phyloP scores from a whole-genome alignment of 92 coral and sea anemone species.

The Phenganax marumi region DNA sequence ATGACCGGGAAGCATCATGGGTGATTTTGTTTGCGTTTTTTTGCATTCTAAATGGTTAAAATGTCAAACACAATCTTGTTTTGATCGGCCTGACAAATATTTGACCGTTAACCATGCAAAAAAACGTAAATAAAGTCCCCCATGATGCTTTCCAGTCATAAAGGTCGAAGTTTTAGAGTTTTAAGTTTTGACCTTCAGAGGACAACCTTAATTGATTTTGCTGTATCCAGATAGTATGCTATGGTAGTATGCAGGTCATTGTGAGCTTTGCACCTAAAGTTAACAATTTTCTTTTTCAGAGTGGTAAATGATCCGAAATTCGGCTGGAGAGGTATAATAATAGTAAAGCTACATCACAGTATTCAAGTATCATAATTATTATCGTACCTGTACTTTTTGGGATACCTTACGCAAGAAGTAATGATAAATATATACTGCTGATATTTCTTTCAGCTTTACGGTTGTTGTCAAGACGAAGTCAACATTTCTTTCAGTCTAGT shows the following conservation, averaged over 20 bases:
- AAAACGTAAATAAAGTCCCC: too few species aligned
- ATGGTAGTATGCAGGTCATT: not conserved
- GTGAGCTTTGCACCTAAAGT: not conserved
- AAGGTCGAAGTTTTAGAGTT: too few species aligned
- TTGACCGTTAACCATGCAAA: too few species aligned
- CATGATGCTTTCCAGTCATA: too few species aligned
- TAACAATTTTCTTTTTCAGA: conserved; percentile 46
- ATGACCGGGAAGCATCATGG: too few species aligned
- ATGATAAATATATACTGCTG: not conserved
- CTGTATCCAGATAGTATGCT: too few species aligned
- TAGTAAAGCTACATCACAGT: not conserved
- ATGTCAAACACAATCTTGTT: too few species aligned
- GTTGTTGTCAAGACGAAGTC: conserved; percentile 92
- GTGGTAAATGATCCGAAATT: conserved; percentile 82
- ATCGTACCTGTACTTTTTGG: not conserved
- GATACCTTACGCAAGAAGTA: not conserved
- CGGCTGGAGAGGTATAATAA: conserved; percentile 90
- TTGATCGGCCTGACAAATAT: too few species aligned
- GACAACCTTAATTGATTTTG: too few species aligned
- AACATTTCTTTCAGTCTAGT: conserved; percentile 96
- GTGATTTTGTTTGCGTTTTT: too few species aligned
- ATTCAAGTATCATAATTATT: not conserved
- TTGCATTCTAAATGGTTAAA: too few species aligned
- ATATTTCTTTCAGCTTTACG: conserved; percentile 65
- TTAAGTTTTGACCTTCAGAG: too few species aligned